A percentile compares a stretch with the other conserved stretches of the same genome.
Conservation (phyloP, 1,140 invertebrate species). For the Drosophila insularis region DNA sequence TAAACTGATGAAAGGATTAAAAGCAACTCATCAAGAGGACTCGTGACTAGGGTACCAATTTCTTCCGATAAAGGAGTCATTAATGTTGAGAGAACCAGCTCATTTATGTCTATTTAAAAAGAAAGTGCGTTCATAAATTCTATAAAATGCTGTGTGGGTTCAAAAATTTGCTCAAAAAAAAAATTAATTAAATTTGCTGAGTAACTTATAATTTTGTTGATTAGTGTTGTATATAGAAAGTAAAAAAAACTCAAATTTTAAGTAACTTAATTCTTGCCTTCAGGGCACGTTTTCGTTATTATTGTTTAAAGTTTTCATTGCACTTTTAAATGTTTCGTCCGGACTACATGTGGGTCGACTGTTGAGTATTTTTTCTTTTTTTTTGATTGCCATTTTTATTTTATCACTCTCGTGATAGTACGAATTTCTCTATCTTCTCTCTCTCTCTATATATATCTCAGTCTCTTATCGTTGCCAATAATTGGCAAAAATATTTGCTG, state of each 20-base stretch:
- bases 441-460: too few species aligned
- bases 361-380: neutral
- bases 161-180: too few species aligned
- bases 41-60: too few species aligned
- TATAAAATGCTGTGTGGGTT: too few species aligned
- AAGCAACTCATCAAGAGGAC: too few species aligned
- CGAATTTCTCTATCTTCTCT: constrained; percentile 11
- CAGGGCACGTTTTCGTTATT: neutral
- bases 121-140: too few species aligned
- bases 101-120: too few species aligned
- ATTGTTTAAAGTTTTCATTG: neutral
- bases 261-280: neutral
- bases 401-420: neutral
- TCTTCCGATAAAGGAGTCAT: too few species aligned
- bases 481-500: constrained; percentile 59
- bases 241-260: neutral
- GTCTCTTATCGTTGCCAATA: constrained; percentile 50
- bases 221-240: neutral
- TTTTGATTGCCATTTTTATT: constrained; percentile 5
- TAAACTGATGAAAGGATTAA: too few species aligned
- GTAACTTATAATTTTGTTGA: neutral
- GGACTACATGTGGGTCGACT: neutral
- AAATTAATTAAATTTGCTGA: too few species aligned
- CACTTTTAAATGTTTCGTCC: neutral
- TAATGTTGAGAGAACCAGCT: too few species aligned